A percentile compares a stretch with the other conserved stretches of the same genome.
Evolutionary conservation across 2,888 invertebrate genomes (phyloP).

Genomic region (Pachydiplax longipennis): DNA sequence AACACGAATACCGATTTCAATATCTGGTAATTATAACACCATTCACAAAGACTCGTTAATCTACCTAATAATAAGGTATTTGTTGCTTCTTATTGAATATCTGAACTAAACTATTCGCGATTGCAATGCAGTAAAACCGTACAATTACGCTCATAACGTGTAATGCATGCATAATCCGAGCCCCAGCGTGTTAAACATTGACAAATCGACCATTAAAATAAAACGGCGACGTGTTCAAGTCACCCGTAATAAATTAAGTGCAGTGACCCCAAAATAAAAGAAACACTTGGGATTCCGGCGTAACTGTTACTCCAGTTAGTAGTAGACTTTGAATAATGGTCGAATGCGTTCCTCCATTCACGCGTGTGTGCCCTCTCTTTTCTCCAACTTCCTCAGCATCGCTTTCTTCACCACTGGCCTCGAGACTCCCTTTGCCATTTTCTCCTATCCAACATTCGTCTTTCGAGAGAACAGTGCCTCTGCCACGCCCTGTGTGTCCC

Average conservation of each 20-base stretch:
- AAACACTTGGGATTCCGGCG: neutral
- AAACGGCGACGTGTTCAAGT: neutral
- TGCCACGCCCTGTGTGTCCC: neutral
- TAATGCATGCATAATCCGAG: neutral
- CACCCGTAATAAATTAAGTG: neutral
- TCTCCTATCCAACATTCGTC: neutral
- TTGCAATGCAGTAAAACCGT: neutral
- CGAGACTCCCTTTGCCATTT: neutral
- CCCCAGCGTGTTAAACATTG: neutral
- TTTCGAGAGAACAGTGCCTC: neutral
- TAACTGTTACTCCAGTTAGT: slow-evolving; percentile 1
- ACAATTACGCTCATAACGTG: neutral
- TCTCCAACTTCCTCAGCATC: neutral
- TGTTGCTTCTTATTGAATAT: no score
- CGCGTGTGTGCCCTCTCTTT: neutral
- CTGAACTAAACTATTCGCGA: no score
- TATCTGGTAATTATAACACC: no score
- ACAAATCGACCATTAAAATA: neutral
- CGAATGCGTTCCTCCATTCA: neutral
- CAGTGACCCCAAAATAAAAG: neutral
- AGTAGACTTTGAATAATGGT: neutral
- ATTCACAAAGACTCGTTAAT: no score
- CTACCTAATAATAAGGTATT: no score
- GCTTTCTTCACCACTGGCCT: neutral
- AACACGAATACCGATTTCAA: no score